Base-by-base conservation (phyloP, 2,113 vertebrate species). In the Phalacrocorax carbo region DNA sequence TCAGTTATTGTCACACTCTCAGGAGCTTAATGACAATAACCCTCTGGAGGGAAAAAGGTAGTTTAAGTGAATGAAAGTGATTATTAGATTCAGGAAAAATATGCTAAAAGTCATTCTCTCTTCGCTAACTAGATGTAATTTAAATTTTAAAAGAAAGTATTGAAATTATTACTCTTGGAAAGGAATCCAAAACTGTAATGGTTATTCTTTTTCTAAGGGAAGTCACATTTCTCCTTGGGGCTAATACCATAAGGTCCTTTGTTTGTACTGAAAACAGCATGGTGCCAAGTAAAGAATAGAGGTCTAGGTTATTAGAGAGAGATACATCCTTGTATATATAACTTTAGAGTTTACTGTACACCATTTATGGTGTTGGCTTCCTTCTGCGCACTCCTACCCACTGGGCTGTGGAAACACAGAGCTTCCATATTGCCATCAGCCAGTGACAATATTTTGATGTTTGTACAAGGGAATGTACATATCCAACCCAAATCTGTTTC, bases 111-210 rank as follows among this genome's bases (percentile, higher is more conserved):
- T 82, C 7, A 58, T 86, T 86, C 44, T 87, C 16, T 80, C 64
- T 49, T 90, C 48, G 32, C 72, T 94, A 88, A 81, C 52, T 55
- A 90, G 40, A n/a, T 42, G 55, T 83, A 83, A 88, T 89, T 91
- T 88, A 40, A 76, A 80, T 77, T 92, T 90, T 80, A 88, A 70
- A 92, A 49, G 34, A 83, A 88, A 15, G 19, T 73, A 20, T 54
- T 95, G 80, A 83, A 96, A 93, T 93, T n/a, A 10, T 46, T 88
- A 7, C 80, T 86, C 46, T 77, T 86, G 71, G 78, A 92, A 82
- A 46, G 27, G 13, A 93, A 90, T 80, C 26, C 58, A 66, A 58
- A 86, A 52, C 36, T 44, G 2, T 86, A 65, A 80, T 72, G 30
- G 13, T 42, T 57, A 22, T 60, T 90, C 22, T 46, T 79, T 93